Evolutionary conservation across 2,797 vertebrate species (phyloP).

Genomic region (Microhierax caerulescens): DNA sequence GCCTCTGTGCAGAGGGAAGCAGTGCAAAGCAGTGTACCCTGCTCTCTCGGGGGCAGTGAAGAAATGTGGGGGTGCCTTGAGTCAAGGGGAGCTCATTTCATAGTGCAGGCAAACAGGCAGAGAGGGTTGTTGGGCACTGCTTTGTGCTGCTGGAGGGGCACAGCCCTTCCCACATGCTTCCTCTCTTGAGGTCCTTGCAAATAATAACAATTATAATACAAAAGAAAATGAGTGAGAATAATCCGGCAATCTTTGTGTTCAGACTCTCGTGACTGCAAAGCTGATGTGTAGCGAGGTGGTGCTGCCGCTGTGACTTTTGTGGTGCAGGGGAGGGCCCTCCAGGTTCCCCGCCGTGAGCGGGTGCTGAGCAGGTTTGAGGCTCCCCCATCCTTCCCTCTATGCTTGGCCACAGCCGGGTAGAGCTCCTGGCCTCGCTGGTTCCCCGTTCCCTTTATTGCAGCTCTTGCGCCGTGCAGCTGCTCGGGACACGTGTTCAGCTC

Average conservation of each 20-base stretch:
- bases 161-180: not conserved
- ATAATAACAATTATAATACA: not conserved
- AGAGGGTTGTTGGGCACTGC: not conserved
- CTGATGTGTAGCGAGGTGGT: not conserved
- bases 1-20: not conserved
- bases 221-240: not conserved
- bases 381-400: not conserved
- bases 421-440: fast-evolving
- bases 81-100: not conserved
- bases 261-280: not conserved
- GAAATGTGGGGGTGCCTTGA: not conserved
- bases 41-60: not conserved
- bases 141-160: not conserved
- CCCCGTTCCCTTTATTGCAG: not conserved
- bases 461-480: not conserved
- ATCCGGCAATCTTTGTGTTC: not conserved
- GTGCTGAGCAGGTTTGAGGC: not conserved
- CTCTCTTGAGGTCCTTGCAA: not conserved
- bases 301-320: fast-evolving
- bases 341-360: fast-evolving
- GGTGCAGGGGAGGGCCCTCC: fast-evolving
- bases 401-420: fast-evolving
- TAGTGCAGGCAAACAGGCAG: not conserved
- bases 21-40: fast-evolving
- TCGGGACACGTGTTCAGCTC: fast-evolving